Base-by-base conservation (phyloP, 2,888 invertebrate genomes). In the Cheilosia vulpina region DNA sequence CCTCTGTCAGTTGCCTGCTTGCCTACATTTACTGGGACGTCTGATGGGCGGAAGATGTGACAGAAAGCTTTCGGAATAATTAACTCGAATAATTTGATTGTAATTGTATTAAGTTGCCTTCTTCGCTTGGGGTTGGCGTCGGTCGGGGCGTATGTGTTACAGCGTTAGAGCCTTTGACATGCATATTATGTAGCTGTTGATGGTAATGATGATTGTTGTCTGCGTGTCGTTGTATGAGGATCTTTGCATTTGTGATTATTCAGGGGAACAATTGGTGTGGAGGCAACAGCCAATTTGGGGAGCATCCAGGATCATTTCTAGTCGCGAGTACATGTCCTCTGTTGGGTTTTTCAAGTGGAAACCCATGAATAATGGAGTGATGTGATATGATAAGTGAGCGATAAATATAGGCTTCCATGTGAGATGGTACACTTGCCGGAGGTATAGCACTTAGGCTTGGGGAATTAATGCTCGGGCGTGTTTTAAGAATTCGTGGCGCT, bases 91-190 rank as follows among this genome's bases (percentile, higher is more conserved):
- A 55, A 55, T 38, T 62, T 43, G 43, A 34, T 53, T 60, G 45
- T 80, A 80, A 80, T 73, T 73, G 80, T 73, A 80, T 80, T 80
- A 80, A 47, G 73, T 60, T 80, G 60, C 72, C 53, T 7, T 31
- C 17, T 21, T 17, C 19, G 41, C 53, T 55, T 45, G 34, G 31
- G 11, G 71, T 58, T 9, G 38, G 9, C 38, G 38, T 13, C 9
- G 31, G 11, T 38, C 24, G 62, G 19, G 60, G 52, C 34, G 57
- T 71, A 41, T 60, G 41, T 41, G 63, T 63, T 43, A 71, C 62
- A 47, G 63, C 63, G 63, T 68, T 53, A 52, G 11, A 45, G 55
- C 21, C 45, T 69, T 69, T 57, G 34, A n/a, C 45, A 47, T 69
- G 21, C 45, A 57, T 52, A 21, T 21, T 52, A 19, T 52, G 52